Base-by-base conservation (phyloP, 2,888 invertebrate species). In the Diarsia mendica region DNA sequence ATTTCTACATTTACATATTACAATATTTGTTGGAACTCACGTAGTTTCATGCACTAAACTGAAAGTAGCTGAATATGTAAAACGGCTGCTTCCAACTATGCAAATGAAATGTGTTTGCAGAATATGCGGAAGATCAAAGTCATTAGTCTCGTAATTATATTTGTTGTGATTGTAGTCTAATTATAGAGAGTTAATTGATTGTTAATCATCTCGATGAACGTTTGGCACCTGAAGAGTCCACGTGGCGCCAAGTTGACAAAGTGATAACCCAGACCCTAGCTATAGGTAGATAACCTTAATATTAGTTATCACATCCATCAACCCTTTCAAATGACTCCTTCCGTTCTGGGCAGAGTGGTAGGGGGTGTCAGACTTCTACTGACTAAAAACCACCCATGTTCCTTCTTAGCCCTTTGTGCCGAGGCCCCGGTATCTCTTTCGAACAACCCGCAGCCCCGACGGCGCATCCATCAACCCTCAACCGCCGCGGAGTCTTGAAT, bases 201-300 rank as follows among this genome's bases (percentile, higher is more conserved):
- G 49, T 77, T 72, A 77, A 82, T 85, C 67, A 75, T 82, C 48
- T 72, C 33, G 49, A 67, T 72, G 63, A 72, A 15, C 39, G 51
- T 72, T 77, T 83, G 85, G 85, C 85, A 82, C 65, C 61, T 68
- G 67, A 61, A n/a, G 28, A 53, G n/a, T 39, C n/a, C 58, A 83
- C 70, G 74, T 65, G 85, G 77, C 74, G 74, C 69, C 72, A 64
- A 64, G 58, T 39, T 69, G 44, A 69, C 10, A 68, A 67, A 44
- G 61, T 63, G 65, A 67, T 39, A 53, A 39, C 49, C 39, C 28
- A 60, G 39, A 11, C 49, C 39, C 28, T 68, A 60, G 39, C 18
- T 15, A 1, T n/a, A 28, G 3, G 8, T 9, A 58, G 4, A 15
- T 5, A 5, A n/a, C n/a, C n/a, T n/a, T n/a, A n/a, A n/a, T n/a